phyloP scores from a whole-genome alignment of 2,888 invertebrate species.

The Lissocephala sabroskyi region DNA sequence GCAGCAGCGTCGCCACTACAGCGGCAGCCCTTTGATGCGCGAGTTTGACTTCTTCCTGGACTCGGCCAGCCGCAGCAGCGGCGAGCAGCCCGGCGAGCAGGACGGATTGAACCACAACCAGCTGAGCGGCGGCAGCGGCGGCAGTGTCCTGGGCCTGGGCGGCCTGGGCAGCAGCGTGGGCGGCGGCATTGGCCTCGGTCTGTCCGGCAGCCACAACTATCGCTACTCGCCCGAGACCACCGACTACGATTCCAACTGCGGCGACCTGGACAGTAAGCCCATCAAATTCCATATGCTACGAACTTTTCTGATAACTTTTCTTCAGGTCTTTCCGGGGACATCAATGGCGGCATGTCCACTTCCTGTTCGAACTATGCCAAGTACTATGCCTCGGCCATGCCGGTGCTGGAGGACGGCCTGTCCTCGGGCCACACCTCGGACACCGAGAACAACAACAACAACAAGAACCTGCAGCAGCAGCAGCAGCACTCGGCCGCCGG shows the following conservation, averaged over 20 bases:
- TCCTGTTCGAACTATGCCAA: slow-evolving; percentile 77
- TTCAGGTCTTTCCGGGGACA: slow-evolving; percentile 73
- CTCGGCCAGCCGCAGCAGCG: slow-evolving; percentile 72
- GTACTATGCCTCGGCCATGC: slow-evolving; percentile 86
- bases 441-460: slow-evolving; percentile 81
- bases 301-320: no score
- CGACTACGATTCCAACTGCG: slow-evolving; percentile 89
- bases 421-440: slow-evolving; percentile 96
- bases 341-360: slow-evolving; percentile 75
- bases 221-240: slow-evolving; percentile 94
- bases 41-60: slow-evolving; percentile 72
- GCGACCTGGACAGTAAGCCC: slow-evolving; percentile 85
- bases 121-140: slow-evolving; percentile 47
- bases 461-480: slow-evolving; percentile 40
- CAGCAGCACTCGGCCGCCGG: slow-evolving; percentile 5
- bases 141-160: slow-evolving; percentile 4
- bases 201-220: slow-evolving; percentile 76
- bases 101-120: slow-evolving; percentile 71
- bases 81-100: slow-evolving; percentile 70
- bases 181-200: slow-evolving; percentile 28
- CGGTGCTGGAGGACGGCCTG: slow-evolving; percentile 93
- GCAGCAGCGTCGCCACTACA: slow-evolving; percentile 49
- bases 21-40: slow-evolving; percentile 66
- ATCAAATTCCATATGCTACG: no score
- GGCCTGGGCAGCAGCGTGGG: slow-evolving; percentile 67